Percentiles rank a stretch among this genome's conserved stretches.
These are phyloP conservation scores for Tapera naevia DNA, from an alignment of 2,797 vertebrate species.

Conservation along the genomic window DNA sequence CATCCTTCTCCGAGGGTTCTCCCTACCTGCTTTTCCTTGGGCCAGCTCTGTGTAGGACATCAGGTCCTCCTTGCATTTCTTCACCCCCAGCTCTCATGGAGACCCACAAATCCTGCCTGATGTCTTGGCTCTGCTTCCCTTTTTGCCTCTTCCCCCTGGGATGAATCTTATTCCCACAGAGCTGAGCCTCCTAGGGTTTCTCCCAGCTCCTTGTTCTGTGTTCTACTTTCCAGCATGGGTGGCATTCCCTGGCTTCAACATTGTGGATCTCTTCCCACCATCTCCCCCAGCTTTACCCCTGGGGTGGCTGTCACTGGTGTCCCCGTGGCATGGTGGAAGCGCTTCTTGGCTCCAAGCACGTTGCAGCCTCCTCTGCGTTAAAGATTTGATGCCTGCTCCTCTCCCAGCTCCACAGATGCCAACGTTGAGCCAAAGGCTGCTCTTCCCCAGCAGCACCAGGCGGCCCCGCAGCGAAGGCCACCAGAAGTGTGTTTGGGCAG, in stretches of 20 bases:
- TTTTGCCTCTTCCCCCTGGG: too few relatives aligned
- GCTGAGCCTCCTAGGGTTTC: too few relatives aligned
- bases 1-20: neutral
- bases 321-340: neutral
- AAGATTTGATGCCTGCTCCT: neutral
- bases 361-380: neutral
- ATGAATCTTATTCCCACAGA: too few relatives aligned
- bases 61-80: neutral
- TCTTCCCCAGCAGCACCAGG: neutral
- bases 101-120: neutral
- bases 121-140: accelerated
- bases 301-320: neutral
- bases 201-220: too few relatives aligned
- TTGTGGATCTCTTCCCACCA: neutral
- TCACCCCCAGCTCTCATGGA: neutral
- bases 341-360: accelerated
- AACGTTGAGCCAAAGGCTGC: neutral
- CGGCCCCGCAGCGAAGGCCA: neutral
- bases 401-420: neutral
- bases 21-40: neutral
- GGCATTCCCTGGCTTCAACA: neutral
- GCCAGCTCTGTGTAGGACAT: accelerated
- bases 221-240: neutral
- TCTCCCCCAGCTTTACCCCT: neutral
- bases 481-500: neutral